phyloP scores from a whole-genome alignment of 1,140 invertebrate genomes.

The Zaprionus lachaisei region DNA sequence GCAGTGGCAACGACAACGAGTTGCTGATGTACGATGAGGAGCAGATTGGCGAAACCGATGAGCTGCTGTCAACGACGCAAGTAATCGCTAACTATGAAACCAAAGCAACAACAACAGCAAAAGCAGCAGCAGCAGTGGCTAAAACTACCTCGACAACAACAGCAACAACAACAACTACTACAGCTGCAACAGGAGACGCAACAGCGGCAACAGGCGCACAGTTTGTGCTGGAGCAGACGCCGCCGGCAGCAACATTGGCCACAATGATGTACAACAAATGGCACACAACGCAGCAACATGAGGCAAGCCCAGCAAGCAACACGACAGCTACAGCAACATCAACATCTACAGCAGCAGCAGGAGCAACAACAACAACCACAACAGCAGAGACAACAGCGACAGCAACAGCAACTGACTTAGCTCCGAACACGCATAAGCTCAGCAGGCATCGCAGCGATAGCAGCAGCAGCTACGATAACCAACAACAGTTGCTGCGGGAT shows the following conservation, averaged over 20 bases:
- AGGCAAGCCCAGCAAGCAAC: slow-evolving; percentile 25
- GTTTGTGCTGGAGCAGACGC: slow-evolving; percentile 67
- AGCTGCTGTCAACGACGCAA: slow-evolving; percentile 39
- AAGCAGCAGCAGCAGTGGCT: slow-evolving; percentile 36
- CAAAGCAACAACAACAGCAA: slow-evolving; percentile 66
- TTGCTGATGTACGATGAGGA: slow-evolving; percentile 65
- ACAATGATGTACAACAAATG: slow-evolving; percentile 55
- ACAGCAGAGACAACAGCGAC: slow-evolving; percentile 22
- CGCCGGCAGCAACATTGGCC: slow-evolving; percentile 54
- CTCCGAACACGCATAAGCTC: slow-evolving; percentile 39
- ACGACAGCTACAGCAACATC: slow-evolving; percentile 28
- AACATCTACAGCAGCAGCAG: slow-evolving; percentile 18
- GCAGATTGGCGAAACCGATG: slow-evolving; percentile 47
- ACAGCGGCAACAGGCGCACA: slow-evolving; percentile 39
- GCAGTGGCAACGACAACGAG: slow-evolving; percentile 52
- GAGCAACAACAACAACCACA: slow-evolving; percentile 27
- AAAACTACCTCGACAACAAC: slow-evolving; percentile 47
- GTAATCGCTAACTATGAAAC: slow-evolving; percentile 56
- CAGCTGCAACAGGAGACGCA: slow-evolving; percentile 42
- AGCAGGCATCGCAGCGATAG: slow-evolving; percentile 39
- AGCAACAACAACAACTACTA: slow-evolving; percentile 42
- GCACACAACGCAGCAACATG: slow-evolving; percentile 56
- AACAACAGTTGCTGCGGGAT: slow-evolving; percentile 40
- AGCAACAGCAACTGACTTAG: slow-evolving; percentile 51
- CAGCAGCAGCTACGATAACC: slow-evolving; percentile 14